Conservation (phyloP, 2,113 vertebrate genomes). For the Pantherophis guttatus region DNA sequence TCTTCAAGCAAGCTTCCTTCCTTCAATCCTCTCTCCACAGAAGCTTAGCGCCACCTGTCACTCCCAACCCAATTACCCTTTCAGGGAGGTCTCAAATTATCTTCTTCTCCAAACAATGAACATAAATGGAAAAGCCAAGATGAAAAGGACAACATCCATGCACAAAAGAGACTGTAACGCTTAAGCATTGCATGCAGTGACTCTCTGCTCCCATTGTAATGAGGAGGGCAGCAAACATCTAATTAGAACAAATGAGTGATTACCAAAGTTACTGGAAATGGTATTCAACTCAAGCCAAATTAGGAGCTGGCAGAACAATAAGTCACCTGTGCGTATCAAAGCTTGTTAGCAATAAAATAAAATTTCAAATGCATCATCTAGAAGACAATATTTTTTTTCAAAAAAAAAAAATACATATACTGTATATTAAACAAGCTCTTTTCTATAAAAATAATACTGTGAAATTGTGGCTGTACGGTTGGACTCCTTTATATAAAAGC, state of each 20-base stretch:
- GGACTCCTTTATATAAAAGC: not conserved
- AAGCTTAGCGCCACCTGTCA: not conserved
- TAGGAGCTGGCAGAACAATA: not conserved
- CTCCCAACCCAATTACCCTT: not conserved
- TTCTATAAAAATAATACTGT: not conserved
- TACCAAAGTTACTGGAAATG: constrained; percentile 21
- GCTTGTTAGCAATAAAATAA: not conserved
- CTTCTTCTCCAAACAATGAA: not conserved
- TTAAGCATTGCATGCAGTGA: not conserved
- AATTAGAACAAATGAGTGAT: constrained; percentile 28
- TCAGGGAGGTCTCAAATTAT: not conserved
- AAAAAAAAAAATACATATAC: not conserved
- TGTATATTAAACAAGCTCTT: not conserved
- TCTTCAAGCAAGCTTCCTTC: not conserved
- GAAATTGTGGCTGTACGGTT: not conserved
- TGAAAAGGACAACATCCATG: not conserved
- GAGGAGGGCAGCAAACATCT: constrained; percentile 24
- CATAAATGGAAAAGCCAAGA: constrained; percentile 5
- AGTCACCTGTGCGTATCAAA: not conserved
- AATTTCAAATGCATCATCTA: not conserved
- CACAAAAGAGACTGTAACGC: constrained; percentile 7
- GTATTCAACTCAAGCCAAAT: constrained; percentile 1
- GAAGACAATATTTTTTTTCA: not conserved
- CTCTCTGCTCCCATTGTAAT: not conserved
- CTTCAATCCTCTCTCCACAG: not conserved